A percentile compares a stretch with the other conserved stretches of the same genome.
These are phyloP conservation scores for Pelobates cultripes DNA, from an alignment of 2,797 vertebrate species.

Conservation along the genomic window DNA sequence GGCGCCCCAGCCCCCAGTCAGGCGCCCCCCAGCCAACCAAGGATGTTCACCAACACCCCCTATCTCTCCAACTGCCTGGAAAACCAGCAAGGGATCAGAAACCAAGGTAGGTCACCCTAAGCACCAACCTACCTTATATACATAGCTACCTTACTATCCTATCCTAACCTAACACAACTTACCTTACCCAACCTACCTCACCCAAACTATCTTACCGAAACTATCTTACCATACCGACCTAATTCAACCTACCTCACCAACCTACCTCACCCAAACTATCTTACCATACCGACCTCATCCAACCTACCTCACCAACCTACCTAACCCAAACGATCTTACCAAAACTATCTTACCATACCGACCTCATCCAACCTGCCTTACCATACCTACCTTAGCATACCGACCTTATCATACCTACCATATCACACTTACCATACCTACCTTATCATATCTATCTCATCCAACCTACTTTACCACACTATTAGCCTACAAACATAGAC, in stretches of 20 bases:
- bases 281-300: no score
- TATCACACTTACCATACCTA: no score
- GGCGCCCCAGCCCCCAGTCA: constrained; percentile 86
- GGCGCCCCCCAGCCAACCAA: constrained; percentile 77
- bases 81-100: constrained; percentile 81
- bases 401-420: no score
- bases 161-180: background rate
- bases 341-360: background rate
- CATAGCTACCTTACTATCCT: background rate
- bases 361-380: no score
- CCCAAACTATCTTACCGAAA: background rate
- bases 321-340: background rate
- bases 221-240: background rate
- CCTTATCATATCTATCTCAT: no score
- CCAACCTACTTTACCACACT: no score
- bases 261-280: background rate
- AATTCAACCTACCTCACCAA: background rate
- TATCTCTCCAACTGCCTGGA: constrained; percentile 91
- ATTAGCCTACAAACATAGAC: no score
- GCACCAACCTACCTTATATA: background rate
- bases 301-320: background rate
- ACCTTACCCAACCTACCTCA: background rate
- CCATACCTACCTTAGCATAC: no score
- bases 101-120: constrained; percentile 81
- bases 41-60: constrained; percentile 86